Evolutionary conservation across 1,140 invertebrate species (phyloP).

Genomic region (Mya arenaria): DNA sequence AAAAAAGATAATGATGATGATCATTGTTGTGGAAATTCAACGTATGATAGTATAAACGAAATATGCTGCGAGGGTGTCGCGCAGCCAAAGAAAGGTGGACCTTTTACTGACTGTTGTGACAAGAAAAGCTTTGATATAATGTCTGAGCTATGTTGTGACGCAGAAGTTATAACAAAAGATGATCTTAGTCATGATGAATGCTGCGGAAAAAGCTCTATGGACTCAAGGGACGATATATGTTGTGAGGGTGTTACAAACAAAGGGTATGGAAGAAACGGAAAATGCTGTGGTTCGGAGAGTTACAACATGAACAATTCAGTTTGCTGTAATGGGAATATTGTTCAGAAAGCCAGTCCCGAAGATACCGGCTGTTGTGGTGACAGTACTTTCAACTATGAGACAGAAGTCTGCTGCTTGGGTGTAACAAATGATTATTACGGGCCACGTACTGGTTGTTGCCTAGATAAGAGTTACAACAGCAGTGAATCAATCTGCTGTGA

Average conservation of each 20-base stretch:
- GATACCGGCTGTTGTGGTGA: conserved; percentile 29
- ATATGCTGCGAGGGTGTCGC: neutral
- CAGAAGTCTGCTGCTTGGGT: conserved; percentile 25
- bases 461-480: neutral
- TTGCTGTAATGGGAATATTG: neutral
- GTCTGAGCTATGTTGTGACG: conserved; percentile 14
- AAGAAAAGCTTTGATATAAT: conserved; percentile 21
- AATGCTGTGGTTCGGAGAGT: conserved; percentile 9
- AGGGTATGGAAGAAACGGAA: neutral
- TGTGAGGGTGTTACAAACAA: conserved; percentile 16
- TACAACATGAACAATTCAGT: neutral
- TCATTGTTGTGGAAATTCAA: neutral
- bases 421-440: neutral
- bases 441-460: conserved; percentile 5
- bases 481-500: conserved; percentile 11
- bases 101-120: conserved; percentile 13
- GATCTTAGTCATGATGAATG: neutral
- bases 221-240: conserved; percentile 16
- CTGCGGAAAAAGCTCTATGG: conserved; percentile 20
- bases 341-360: neutral
- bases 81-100: neutral
- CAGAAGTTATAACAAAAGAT: neutral
- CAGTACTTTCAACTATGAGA: conserved; percentile 29
- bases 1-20: conserved; percentile 9
- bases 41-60: neutral